Percentiles rank a stretch among this genome's conserved stretches.
phyloP scores from a whole-genome alignment of 2,797 vertebrate species.

The Cryptoblepharus egeriae region DNA sequence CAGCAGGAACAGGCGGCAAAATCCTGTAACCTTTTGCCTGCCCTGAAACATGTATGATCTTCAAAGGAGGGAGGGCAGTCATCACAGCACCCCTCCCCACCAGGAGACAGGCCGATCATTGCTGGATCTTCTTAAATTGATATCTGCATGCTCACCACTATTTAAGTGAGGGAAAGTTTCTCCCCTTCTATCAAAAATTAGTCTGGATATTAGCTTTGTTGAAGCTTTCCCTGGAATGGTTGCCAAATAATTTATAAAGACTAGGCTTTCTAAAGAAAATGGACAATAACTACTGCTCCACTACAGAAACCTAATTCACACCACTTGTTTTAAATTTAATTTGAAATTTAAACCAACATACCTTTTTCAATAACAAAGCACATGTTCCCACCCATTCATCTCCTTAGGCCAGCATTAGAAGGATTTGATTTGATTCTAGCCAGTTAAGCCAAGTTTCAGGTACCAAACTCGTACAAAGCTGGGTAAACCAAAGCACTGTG shows the following conservation, averaged over 20 bases:
- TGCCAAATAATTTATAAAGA: conserved; percentile 62
- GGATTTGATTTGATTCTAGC: conserved; percentile 64
- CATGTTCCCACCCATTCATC: conserved; percentile 56
- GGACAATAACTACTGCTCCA: conserved; percentile 55
- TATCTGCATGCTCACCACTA: too few species aligned
- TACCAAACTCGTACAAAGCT: conserved; percentile 53
- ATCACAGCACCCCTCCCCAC: too few species aligned
- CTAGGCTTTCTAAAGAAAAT: conserved; percentile 57
- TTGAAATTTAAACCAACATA: conserved; percentile 57
- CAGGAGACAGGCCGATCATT: too few species aligned
- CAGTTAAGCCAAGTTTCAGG: conserved; percentile 66
- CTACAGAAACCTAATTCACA: conserved; percentile 68
- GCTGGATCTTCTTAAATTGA: too few species aligned
- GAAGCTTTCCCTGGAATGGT: conserved; percentile 56
- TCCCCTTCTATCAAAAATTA: conserved; percentile 40
- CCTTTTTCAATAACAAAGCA: conserved; percentile 67
- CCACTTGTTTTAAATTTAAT: conserved; percentile 67
- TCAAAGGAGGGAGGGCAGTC: too few species aligned
- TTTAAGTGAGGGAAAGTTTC: background rate
- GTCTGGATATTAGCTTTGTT: conserved; percentile 53
- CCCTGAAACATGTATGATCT: too few species aligned
- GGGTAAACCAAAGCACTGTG: conserved; percentile 69
- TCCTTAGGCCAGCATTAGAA: conserved; percentile 66
- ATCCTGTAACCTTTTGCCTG: too few species aligned
- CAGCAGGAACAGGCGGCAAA: too few species aligned